Conservation (phyloP, 2,113 vertebrate genomes). For the Pongo pygmaeus region DNA sequence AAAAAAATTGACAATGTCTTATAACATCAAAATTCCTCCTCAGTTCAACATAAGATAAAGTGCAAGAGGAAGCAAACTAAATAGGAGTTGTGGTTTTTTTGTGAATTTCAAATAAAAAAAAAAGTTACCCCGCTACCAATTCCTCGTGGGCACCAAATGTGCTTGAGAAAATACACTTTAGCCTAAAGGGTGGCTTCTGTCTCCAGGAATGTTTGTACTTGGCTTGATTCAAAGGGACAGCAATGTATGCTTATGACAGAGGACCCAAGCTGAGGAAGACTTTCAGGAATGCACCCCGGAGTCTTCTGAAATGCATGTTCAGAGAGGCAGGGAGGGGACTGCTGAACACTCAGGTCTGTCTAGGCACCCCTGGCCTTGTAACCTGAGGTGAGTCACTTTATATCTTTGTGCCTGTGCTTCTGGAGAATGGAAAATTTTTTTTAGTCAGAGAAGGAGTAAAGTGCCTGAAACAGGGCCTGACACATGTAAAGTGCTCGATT, state of each 20-base stretch:
- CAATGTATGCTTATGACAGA: neutral
- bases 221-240: rapidly evolving
- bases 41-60: neutral
- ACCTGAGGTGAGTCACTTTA: neutral
- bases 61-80: neutral
- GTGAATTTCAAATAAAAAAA: constrained; percentile 50
- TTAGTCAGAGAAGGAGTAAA: neutral
- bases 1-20: constrained; percentile 6
- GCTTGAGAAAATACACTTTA: neutral
- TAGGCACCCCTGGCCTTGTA: neutral
- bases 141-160: neutral
- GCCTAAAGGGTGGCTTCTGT: neutral
- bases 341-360: neutral
- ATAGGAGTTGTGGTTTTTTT: neutral
- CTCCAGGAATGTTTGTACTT: neutral
- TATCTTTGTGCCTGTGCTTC: neutral
- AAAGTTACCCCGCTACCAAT: neutral
- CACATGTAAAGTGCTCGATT: neutral
- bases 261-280: neutral
- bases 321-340: neutral
- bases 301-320: neutral
- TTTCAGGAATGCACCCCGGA: rapidly evolving
- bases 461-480: neutral
- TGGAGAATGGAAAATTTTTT: neutral
- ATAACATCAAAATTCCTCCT: neutral